Evolutionary conservation across 1,140 invertebrate genomes (phyloP).

Genomic region (Agraylea sexmaculata): DNA sequence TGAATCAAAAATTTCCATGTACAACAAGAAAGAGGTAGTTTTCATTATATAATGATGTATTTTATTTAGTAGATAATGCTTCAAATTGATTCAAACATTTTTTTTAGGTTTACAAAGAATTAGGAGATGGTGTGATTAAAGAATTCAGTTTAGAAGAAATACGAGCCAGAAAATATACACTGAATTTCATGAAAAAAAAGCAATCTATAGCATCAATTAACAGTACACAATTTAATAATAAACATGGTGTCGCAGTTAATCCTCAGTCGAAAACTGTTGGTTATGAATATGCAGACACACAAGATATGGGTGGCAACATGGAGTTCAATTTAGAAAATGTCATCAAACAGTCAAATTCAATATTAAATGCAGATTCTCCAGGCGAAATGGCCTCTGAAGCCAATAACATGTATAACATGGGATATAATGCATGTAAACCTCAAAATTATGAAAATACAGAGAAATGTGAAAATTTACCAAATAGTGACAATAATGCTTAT

Average conservation of each 20-base stretch:
- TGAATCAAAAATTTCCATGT: constrained; percentile 44
- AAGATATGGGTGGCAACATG: constrained; percentile 10
- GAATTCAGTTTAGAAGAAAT: constrained; percentile 60
- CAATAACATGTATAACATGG: constrained; percentile 10
- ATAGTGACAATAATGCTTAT: constrained; percentile 9
- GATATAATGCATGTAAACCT: constrained; percentile 9
- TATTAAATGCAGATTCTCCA: constrained; percentile 17
- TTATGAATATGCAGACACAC: no score
- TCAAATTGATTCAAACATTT: background rate
- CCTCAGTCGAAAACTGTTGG: constrained; percentile 35
- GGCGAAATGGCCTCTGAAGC: constrained; percentile 9
- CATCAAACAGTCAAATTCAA: constrained; percentile 18
- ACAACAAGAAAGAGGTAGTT: constrained; percentile 40
- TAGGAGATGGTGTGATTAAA: constrained; percentile 23
- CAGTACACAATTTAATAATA: constrained; percentile 34
- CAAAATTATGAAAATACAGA: constrained; percentile 4
- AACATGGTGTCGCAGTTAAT: constrained; percentile 35
- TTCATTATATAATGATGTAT: background rate
- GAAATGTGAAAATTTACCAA: constrained; percentile 7
- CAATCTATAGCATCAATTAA: constrained; percentile 35
- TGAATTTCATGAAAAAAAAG: background rate
- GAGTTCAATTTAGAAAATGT: constrained; percentile 20
- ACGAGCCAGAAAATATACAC: constrained; percentile 30
- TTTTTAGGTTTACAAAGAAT: constrained; percentile 45
- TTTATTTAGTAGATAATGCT: background rate